phyloP scores from a whole-genome alignment of 1,140 invertebrate genomes.

The Polypedilum pembai region DNA sequence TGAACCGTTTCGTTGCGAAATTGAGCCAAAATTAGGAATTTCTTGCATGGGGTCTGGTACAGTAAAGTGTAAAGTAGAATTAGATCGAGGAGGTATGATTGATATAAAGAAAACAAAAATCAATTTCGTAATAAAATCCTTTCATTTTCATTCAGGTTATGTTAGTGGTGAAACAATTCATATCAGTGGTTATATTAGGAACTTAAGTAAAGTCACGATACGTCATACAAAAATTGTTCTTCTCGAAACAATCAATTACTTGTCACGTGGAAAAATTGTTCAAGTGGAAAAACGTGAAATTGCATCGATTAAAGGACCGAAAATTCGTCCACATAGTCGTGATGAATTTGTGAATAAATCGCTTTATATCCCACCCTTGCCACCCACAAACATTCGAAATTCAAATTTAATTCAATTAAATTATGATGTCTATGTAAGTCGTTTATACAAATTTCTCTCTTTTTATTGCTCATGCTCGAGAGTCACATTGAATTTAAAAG shows the following conservation, averaged over 20 bases:
- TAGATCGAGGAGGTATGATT: slow-evolving; percentile 65
- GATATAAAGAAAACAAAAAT: no score
- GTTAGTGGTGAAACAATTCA: slow-evolving; percentile 88
- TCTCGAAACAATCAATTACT: slow-evolving; percentile 86
- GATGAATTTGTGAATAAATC: slow-evolving; percentile 86
- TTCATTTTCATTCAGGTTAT: slow-evolving; percentile 48
- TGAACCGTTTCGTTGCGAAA: slow-evolving; percentile 84
- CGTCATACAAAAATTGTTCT: slow-evolving; percentile 67
- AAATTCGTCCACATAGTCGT: slow-evolving; percentile 69
- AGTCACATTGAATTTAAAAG: neutral
- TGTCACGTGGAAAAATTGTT: slow-evolving; percentile 75
- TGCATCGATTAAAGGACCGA: slow-evolving; percentile 70
- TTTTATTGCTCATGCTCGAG: neutral
- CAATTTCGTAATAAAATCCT: no score
- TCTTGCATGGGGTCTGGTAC: slow-evolving; percentile 75
- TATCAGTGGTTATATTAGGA: slow-evolving; percentile 75
- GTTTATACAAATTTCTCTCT: neutral
- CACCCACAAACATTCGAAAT: slow-evolving; percentile 89
- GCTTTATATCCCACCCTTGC: slow-evolving; percentile 86
- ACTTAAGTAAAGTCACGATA: slow-evolving; percentile 71
- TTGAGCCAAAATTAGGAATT: slow-evolving; percentile 78
- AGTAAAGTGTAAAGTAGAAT: slow-evolving; percentile 71
- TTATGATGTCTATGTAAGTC: slow-evolving; percentile 90
- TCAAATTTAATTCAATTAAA: slow-evolving; percentile 91
- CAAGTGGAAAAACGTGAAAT: slow-evolving; percentile 82